Evolutionary conservation across 2,797 vertebrate species (phyloP), one percentile per base, ranked within the genome.

Genomic region (Alectoris magna): DNA sequence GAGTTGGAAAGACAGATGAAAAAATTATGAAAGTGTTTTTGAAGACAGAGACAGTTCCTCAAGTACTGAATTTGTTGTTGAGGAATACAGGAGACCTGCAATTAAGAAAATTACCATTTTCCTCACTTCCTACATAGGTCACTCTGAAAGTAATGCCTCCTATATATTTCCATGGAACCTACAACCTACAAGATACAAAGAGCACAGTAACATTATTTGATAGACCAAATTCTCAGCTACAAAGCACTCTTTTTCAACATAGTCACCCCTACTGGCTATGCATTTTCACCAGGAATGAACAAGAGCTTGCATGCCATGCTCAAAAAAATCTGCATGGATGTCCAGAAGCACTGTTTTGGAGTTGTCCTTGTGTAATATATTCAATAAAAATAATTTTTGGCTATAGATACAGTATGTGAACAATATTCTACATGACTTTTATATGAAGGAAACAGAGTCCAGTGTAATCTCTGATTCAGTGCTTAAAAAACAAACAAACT

Each of bases 11-110:
- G 22, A 17, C 36, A 85, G 27, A 48, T 80, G 59, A 29, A 9
- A 69, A 46, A 91, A n/a, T 67, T 87, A 68, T 70, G 31, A 73
- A 87, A 87, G 36, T 22, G 17, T 70, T 87, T 87, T 88, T 72
- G 68, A 83, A 93, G 51, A 51, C 24, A 62, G 29, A 70, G 31
- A 64, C 26, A 82, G 22, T 71, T 94, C 85, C 39, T 83, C n/a
- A 75, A 59, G 29, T 51, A 41, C 3, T 53, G 39, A 51, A 66
- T 85, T 56, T 69, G 51, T 74, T 69, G 39, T 18, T 66, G 29
- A 31, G 9, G 3, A 56, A 31, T 39, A n/a, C 16, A 56, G 15
- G 36, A 82, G 62, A 26, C 7, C 55, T 9, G 12, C 72, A 51
- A 55, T 53, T 27, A 69, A 26, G 80, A 83, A 79, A 79, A 86